Conservation (phyloP, 2,888 invertebrate genomes). For the Onchidella celtica region DNA sequence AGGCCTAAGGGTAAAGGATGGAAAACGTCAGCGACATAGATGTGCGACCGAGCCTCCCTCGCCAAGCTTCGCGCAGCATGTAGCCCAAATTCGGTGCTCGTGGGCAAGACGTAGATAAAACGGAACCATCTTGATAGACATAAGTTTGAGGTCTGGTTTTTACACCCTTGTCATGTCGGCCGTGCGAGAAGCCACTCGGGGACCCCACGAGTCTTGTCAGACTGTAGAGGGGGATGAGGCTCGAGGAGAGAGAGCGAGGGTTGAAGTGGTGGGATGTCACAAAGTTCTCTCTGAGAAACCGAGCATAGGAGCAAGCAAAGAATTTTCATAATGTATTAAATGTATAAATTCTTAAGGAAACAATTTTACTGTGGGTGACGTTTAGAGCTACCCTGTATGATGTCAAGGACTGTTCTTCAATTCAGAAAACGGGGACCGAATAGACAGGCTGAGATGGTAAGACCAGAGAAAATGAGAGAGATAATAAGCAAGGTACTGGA, state of each 20-base stretch:
- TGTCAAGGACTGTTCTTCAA: too few species aligned
- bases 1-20: neutral
- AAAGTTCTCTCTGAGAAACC: neutral
- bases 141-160: conserved; percentile 14
- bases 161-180: neutral
- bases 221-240: neutral
- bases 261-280: too few species aligned
- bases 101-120: neutral
- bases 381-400: too few species aligned
- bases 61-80: neutral
- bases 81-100: neutral
- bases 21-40: neutral
- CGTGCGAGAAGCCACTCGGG: neutral
- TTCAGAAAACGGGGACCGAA: too few species aligned
- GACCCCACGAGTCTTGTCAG: neutral
- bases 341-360: neutral
- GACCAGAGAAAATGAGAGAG: too few species aligned
- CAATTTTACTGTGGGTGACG: too few species aligned
- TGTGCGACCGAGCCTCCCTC: neutral
- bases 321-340: too few species aligned
- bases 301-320: neutral
- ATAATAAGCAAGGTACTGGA: too few species aligned
- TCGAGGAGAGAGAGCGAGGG: neutral
- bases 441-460: too few species aligned
- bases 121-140: conserved; percentile 25